Percentiles rank a stretch among this genome's conserved stretches.
Evolutionary conservation across 2,888 invertebrate genomes (phyloP).

Genomic region (Drosophila algonquin): DNA sequence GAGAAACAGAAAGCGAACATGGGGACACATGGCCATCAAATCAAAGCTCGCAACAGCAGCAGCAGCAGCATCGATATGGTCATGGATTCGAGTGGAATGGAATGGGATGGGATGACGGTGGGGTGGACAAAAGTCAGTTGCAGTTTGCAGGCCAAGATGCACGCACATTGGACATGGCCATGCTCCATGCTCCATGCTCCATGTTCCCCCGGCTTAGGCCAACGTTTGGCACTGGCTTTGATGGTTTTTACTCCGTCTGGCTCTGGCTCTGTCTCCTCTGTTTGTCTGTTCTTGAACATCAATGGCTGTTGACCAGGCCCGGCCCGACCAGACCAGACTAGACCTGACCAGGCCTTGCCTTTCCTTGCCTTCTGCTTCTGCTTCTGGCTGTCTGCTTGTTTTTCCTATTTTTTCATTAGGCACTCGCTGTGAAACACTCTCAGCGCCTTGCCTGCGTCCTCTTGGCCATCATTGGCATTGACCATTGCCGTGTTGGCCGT

Average conservation of each 20-base stretch:
- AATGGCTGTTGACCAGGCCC: slow-evolving; percentile 57
- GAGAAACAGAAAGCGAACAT: slow-evolving; percentile 30
- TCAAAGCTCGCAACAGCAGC: slow-evolving; percentile 47
- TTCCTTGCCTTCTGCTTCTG: slow-evolving; percentile 16
- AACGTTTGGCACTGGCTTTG: slow-evolving; percentile 76
- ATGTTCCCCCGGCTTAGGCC: slow-evolving; percentile 49
- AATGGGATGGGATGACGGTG: slow-evolving; percentile 7
- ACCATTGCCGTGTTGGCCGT: slow-evolving; percentile 20
- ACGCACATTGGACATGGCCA: slow-evolving; percentile 61
- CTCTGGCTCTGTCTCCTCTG: slow-evolving; percentile 17
- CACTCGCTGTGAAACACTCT: slow-evolving; percentile 57
- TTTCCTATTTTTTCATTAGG: slow-evolving; percentile 57
- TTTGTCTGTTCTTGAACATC: slow-evolving; percentile 69
- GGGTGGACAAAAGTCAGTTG: slow-evolving; percentile 21
- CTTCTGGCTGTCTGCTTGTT: slow-evolving; percentile 24
- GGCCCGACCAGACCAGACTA: background rate
- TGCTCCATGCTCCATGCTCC: slow-evolving; percentile 42
- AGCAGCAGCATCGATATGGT: slow-evolving; percentile 39
- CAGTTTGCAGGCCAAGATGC: slow-evolving; percentile 38
- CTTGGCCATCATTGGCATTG: slow-evolving; percentile 46
- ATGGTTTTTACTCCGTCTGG: slow-evolving; percentile 56
- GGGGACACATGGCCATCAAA: slow-evolving; percentile 56
- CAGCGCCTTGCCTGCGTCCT: slow-evolving; percentile 40
- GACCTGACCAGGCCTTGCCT: slow-evolving; percentile 45
- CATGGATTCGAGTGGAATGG: slow-evolving; percentile 18